Base-by-base conservation (phyloP, 2,888 invertebrate species). In the Protodeltote pygarga region DNA sequence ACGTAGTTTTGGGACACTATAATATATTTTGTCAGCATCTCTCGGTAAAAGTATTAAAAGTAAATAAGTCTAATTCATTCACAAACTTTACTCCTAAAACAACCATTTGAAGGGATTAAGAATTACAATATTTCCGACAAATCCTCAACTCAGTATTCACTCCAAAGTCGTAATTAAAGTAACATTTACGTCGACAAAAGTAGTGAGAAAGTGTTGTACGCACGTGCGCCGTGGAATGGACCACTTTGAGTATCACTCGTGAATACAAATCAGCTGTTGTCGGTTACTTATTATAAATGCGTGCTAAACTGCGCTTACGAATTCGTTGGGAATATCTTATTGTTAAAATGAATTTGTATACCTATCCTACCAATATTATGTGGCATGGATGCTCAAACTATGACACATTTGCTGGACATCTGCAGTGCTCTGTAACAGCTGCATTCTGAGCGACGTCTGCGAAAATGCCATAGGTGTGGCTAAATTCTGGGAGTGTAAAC, bases 211-310 rank as follows among this genome's bases (percentile, higher is more conserved):
- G 34, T 65, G 49, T 32, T n/a, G n/a, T 37, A 44, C 38, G 48
- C 63, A 63, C 65, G 65, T 63, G 20, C 45, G 37, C 38, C 38
- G 31, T 41, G 46, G 33, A 54, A 61, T 49, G 47, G 54, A 45
- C 52, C 55, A 45, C 53, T 60, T 57, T 32, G 14, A 23, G 31
- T 10, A 14, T 27, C 15, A 6, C 9, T 9, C 23, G 23, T 48
- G 65, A 54, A 65, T 66, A 65, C 64, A 53, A 65, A 65, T 53
- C 33, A 60, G 46, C 39, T 50, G 50, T 40, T 47, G 40, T 48
- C 37, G 44, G 34, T 35, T 14, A 31, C 31, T 19, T 20, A 48
- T 44, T 63, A 60, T 28, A 46, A 49, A 57, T 46, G 44, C 23
- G 20, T 35, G 32, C 23, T 17, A 34, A 46, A 65, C 41, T 53